phyloP scores from a whole-genome alignment of 2,797 vertebrate species.

The Sphenopsis melanotis region DNA sequence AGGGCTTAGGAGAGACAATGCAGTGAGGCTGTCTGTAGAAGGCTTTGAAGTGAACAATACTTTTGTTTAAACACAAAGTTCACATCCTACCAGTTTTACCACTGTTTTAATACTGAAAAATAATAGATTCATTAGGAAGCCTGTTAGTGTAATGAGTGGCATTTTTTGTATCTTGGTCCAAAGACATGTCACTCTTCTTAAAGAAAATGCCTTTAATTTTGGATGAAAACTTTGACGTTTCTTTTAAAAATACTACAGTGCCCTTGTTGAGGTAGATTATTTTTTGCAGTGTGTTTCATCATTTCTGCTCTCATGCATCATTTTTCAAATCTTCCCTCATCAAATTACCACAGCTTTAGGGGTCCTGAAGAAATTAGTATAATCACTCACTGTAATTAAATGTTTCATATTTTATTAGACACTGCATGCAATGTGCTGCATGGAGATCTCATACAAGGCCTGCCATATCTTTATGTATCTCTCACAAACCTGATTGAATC shows the following conservation, averaged over 20 bases:
- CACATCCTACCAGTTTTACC: not conserved
- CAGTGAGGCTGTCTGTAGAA: not conserved
- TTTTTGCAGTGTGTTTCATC: not conserved
- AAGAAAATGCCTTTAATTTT: not conserved
- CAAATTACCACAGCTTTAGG: not conserved
- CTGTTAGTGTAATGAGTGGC: not conserved
- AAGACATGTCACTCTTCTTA: not conserved
- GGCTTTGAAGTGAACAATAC: not conserved
- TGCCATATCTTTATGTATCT: not conserved
- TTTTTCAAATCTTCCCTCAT: slow-evolving; percentile 17
- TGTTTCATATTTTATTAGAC: slow-evolving; percentile 48
- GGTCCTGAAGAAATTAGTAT: not conserved
- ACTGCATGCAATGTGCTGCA: not conserved
- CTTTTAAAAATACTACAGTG: not conserved
- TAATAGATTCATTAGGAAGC: not conserved
- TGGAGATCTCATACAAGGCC: not conserved
- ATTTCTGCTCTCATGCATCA: not conserved
- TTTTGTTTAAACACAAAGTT: not conserved
- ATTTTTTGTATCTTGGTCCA: not conserved
- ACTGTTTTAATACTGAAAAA: not conserved
- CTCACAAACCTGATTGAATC: not conserved
- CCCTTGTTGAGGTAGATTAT: not conserved
- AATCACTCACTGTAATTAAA: slow-evolving; percentile 45
- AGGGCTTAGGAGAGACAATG: not conserved
- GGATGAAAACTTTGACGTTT: not conserved